phyloP scores from a whole-genome alignment of 2,113 vertebrate species.

The Melanostigma gelatinosum region DNA sequence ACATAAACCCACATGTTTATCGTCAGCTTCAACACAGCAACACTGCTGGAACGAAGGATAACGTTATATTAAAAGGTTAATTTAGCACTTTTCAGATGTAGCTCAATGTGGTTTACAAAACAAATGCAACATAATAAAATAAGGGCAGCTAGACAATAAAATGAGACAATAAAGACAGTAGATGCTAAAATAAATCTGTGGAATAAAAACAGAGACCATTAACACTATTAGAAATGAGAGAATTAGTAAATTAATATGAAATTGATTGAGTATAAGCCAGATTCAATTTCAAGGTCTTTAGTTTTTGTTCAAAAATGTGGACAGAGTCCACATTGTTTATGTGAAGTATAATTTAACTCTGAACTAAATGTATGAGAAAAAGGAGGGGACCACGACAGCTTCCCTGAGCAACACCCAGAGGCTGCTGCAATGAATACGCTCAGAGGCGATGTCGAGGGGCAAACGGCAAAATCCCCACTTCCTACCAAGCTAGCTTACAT shows the following conservation, averaged over 20 bases:
- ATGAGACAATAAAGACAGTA: not conserved
- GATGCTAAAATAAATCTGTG: not conserved
- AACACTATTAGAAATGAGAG: not conserved
- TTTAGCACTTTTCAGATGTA: too few species aligned
- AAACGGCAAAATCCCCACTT: not conserved
- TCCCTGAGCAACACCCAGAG: too few species aligned
- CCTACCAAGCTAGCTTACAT: not conserved
- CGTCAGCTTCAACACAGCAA: not conserved
- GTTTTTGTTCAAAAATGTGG: too few species aligned
- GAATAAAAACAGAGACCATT: too few species aligned
- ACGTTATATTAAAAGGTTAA: not conserved
- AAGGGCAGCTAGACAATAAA: not conserved
- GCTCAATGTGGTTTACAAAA: too few species aligned
- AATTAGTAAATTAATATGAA: not conserved
- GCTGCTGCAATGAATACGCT: not conserved
- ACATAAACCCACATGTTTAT: slow-evolving; percentile 15
- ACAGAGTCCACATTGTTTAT: too few species aligned
- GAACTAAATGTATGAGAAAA: too few species aligned
- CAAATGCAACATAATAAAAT: not conserved
- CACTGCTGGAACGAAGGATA: slow-evolving; percentile 5
- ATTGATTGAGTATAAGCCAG: too few species aligned
- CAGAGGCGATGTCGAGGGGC: too few species aligned
- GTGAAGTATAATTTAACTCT: too few species aligned
- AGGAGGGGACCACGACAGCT: too few species aligned
- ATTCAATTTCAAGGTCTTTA: too few species aligned